Evolutionary conservation across 2,888 invertebrate species (phyloP).

Genomic region (Amblyteles armatorius): DNA sequence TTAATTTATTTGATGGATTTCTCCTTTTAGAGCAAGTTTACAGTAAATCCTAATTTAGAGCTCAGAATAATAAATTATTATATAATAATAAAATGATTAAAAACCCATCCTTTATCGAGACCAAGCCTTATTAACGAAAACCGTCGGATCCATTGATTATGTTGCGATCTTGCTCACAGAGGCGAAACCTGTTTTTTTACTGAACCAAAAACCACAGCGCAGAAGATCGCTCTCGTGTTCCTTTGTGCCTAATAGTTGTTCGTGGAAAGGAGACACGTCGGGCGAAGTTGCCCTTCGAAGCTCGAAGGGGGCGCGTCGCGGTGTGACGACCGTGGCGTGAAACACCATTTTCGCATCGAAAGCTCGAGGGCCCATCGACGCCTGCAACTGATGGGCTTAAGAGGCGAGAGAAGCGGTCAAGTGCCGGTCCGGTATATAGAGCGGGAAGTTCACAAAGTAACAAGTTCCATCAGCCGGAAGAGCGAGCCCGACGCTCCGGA

Average conservation of each 20-base stretch:
- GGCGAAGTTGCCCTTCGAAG: not conserved
- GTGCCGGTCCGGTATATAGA: slow-evolving; percentile 22
- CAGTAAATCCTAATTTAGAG: too few species aligned
- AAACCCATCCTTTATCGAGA: too few species aligned
- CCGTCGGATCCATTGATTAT: too few species aligned
- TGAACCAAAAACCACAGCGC: too few species aligned
- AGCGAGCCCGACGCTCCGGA: slow-evolving; percentile 1
- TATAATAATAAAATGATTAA: too few species aligned
- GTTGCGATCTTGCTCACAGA: not conserved
- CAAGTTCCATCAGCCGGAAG: slow-evolving; percentile 37
- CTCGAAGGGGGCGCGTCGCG: not conserved
- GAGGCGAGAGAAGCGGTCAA: slow-evolving; percentile 22
- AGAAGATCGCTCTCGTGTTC: not conserved
- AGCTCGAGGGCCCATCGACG: slow-evolving; percentile 28
- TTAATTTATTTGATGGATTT: too few species aligned
- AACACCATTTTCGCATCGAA: not conserved
- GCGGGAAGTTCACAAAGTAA: slow-evolving; percentile 42
- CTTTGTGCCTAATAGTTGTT: not conserved
- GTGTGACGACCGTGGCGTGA: slow-evolving; percentile 3
- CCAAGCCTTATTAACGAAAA: too few species aligned
- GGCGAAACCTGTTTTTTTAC: not conserved
- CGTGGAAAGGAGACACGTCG: not conserved
- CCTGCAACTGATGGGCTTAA: not conserved
- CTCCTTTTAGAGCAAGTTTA: too few species aligned
- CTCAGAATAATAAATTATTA: too few species aligned